These are phyloP conservation scores for Globodera ellingtonae DNA, from an alignment of 1,140 invertebrate species.

Conservation along the genomic window DNA sequence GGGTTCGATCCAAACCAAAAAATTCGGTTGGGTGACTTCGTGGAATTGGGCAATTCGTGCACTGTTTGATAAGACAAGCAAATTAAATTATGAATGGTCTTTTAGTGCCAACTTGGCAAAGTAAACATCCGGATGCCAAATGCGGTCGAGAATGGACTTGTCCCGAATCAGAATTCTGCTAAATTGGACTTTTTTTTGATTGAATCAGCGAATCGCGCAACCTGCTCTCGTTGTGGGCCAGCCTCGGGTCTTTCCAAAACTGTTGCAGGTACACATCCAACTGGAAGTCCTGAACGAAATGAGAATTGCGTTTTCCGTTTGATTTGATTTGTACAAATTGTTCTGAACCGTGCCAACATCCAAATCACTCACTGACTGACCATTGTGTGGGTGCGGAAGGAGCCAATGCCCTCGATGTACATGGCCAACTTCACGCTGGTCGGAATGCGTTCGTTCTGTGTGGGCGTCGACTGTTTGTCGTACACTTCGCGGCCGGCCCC, in stretches of 20 bases:
- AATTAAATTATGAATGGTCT: not conserved
- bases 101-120: constrained; percentile 54
- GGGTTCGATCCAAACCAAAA: constrained; percentile 64
- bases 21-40: constrained; percentile 64
- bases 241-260: constrained; percentile 70
- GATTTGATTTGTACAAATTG: not conserved
- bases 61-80: constrained; percentile 1
- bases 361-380: constrained; percentile 15
- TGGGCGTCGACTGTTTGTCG: constrained; percentile 63
- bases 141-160: constrained; percentile 68
- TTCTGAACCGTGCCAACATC: too few species aligned
- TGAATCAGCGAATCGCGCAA: constrained; percentile 9
- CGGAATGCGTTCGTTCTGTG: constrained; percentile 53
- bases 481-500: constrained; percentile 54
- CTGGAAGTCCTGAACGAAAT: constrained; percentile 70
- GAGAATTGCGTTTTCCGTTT: not conserved
- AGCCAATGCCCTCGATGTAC: constrained; percentile 63
- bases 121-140: constrained; percentile 65
- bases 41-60: constrained; percentile 63
- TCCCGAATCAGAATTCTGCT: constrained; percentile 71
- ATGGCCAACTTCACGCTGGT: constrained; percentile 61
- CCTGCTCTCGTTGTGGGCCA: constrained; percentile 66
- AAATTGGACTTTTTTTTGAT: constrained; percentile 41
- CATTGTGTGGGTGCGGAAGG: constrained; percentile 62
- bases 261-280: constrained; percentile 72